Evolutionary conservation across 2,797 vertebrate genomes (phyloP).

Genomic region (Lutra lutra): DNA sequence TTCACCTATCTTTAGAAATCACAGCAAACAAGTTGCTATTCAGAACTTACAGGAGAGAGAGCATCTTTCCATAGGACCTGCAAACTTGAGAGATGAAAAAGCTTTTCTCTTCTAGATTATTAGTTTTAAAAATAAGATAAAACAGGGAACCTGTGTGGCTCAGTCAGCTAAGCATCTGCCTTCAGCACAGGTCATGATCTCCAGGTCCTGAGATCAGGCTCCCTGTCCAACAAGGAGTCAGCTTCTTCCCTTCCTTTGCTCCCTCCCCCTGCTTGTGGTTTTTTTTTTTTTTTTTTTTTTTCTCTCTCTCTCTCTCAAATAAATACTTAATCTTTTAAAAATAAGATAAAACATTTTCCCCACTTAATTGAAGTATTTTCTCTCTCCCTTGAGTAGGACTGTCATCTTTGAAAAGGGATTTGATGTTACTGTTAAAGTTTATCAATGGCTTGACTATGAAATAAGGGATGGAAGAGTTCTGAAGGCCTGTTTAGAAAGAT

Average conservation of each 20-base stretch:
- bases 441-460: not conserved
- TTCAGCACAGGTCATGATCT: not conserved
- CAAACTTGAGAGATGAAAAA: not conserved
- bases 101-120: not conserved
- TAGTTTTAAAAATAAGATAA: not conserved
- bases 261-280: not conserved
- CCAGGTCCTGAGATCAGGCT: not conserved
- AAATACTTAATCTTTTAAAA: too few species aligned
- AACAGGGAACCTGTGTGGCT: not conserved
- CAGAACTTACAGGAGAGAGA: not conserved
- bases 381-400: not conserved
- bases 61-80: not conserved
- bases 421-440: not conserved
- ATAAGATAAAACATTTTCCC: not conserved
- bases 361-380: slow-evolving; percentile 17
- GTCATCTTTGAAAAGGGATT: slow-evolving; percentile 5
- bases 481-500: not conserved
- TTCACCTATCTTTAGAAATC: not conserved
- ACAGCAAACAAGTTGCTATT: not conserved
- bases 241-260: not conserved
- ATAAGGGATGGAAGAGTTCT: not conserved
- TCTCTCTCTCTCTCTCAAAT: not conserved
- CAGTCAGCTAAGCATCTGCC: not conserved
- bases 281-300: too few species aligned
- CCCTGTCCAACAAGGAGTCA: not conserved